phyloP scores from a whole-genome alignment of 2,113 vertebrate species.

The Irena cyanogastra region DNA sequence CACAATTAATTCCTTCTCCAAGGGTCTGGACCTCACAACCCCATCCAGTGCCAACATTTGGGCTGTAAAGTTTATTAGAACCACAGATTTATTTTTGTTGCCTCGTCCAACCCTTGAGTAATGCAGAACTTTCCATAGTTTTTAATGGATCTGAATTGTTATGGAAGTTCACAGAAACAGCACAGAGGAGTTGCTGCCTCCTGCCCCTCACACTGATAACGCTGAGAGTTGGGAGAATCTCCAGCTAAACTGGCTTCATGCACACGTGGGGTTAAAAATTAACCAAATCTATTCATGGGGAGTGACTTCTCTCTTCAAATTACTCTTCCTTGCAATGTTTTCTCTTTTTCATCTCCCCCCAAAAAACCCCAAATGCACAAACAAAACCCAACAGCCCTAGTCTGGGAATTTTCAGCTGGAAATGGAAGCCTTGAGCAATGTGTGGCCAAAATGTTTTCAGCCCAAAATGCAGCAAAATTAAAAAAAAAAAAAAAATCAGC shows the following conservation, averaged over 20 bases:
- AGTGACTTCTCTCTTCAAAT: background rate
- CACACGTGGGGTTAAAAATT: background rate
- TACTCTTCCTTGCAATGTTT: background rate
- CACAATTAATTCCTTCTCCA: background rate
- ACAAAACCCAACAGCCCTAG: background rate
- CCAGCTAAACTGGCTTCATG: background rate
- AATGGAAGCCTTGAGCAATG: background rate
- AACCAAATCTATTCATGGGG: background rate
- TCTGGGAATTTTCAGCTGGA: background rate
- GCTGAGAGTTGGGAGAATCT: background rate
- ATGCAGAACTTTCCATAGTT: background rate
- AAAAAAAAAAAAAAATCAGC: background rate
- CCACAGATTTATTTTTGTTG: background rate
- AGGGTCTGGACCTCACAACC: background rate
- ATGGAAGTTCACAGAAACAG: background rate
- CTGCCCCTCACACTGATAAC: background rate
- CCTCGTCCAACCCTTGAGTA: background rate
- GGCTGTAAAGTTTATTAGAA: background rate
- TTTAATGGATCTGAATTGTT: background rate
- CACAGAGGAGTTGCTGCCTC: background rate
- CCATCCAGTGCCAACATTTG: background rate
- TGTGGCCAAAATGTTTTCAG: background rate
- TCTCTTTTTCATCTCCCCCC: background rate
- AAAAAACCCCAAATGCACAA: background rate
- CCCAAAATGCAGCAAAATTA: background rate